Conservation (phyloP, 2,888 invertebrate genomes). For the Scaptodrosophila latifasciaeformis region DNA sequence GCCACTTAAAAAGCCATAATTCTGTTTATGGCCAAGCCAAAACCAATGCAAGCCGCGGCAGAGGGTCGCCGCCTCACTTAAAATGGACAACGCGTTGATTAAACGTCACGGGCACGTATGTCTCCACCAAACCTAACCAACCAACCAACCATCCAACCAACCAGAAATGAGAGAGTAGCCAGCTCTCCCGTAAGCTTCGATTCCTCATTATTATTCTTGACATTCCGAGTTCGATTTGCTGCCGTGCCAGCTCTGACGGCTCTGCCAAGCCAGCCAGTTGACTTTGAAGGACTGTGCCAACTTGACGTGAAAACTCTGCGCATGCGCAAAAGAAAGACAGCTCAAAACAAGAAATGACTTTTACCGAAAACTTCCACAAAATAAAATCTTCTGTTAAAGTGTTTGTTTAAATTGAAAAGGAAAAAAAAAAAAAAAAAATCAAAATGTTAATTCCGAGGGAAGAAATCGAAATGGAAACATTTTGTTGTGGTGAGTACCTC, state of each 20-base stretch:
- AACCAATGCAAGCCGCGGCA: background rate
- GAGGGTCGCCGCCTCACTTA: slow-evolving; percentile 25
- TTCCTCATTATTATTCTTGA: slow-evolving; percentile 59
- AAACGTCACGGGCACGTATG: slow-evolving; percentile 65
- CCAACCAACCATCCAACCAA: slow-evolving; percentile 15
- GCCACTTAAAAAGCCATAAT: slow-evolving; percentile 66
- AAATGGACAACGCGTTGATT: slow-evolving; percentile 51
- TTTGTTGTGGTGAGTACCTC: slow-evolving; percentile 72
- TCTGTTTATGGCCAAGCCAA: slow-evolving; percentile 43
- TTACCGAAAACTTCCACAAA: background rate
- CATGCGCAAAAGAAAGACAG: slow-evolving; percentile 33
- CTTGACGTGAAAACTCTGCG: slow-evolving; percentile 53
- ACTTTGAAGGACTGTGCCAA: slow-evolving; percentile 63
- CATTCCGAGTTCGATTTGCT: slow-evolving; percentile 32
- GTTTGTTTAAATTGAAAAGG: slow-evolving; percentile 3
- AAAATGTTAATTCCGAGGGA: slow-evolving; percentile 61
- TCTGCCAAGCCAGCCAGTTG: slow-evolving; percentile 38
- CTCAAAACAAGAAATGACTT: too few relatives aligned
- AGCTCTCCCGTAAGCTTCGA: slow-evolving; percentile 26
- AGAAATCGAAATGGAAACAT: slow-evolving; percentile 71
- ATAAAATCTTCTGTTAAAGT: background rate
- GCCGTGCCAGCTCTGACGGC: slow-evolving; percentile 24
- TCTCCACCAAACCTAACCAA: slow-evolving; percentile 28
- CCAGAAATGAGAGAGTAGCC: slow-evolving; percentile 6
- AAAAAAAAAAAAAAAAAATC: slow-evolving; percentile 6